phyloP scores from a whole-genome alignment of 2,113 vertebrate genomes.

The Chionomys nivalis region DNA sequence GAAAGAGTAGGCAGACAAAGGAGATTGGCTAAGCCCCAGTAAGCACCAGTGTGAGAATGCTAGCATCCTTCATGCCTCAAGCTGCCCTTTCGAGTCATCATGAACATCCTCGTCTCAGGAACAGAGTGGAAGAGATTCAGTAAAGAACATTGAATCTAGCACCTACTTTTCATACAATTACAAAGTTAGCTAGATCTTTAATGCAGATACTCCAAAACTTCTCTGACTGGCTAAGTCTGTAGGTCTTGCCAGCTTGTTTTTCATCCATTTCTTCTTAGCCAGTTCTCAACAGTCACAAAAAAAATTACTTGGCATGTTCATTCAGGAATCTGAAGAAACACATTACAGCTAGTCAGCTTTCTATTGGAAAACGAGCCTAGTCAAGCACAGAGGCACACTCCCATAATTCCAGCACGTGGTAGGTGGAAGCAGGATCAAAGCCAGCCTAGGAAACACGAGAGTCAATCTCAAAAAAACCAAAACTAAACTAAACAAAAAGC shows the following conservation, averaged over 20 bases:
- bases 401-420: not conserved
- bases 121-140: not conserved
- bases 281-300: not conserved
- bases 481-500: not conserved
- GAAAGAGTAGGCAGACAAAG: not conserved
- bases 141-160: not conserved
- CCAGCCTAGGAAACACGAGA: not conserved
- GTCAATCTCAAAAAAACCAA: not conserved
- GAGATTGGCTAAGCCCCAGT: not conserved
- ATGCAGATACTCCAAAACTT: not conserved
- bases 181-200: not conserved
- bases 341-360: not conserved
- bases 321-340: constrained; percentile 40
- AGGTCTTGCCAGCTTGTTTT: not conserved
- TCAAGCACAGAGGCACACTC: not conserved
- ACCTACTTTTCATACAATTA: not conserved
- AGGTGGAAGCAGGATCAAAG: not conserved
- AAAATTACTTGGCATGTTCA: not conserved
- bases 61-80: not conserved
- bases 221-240: not conserved
- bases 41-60: not conserved
- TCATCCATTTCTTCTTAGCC: not conserved
- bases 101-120: not conserved
- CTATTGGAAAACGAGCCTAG: not conserved
- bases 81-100: not conserved